Conservation (phyloP, 2,113 vertebrate species). For the Herpailurus yagouaroundi region DNA sequence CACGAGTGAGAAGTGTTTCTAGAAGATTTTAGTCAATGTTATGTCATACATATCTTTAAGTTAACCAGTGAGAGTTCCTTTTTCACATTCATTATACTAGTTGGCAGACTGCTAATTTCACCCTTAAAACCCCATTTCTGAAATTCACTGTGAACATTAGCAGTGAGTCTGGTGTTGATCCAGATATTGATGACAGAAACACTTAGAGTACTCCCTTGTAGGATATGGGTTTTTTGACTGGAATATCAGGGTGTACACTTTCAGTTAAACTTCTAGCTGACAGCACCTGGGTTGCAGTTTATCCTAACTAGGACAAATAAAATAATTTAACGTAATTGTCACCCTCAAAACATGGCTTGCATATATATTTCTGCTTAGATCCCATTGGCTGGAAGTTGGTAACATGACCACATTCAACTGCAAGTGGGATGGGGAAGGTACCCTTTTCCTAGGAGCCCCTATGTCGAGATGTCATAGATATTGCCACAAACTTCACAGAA, state of each 20-base stretch:
- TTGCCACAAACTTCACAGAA: not conserved
- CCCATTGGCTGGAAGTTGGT: not conserved
- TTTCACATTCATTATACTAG: not conserved
- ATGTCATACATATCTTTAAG: conserved; percentile 43
- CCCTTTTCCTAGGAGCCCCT: not conserved
- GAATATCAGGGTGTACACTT: not conserved
- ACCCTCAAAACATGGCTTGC: not conserved
- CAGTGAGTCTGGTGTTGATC: not conserved
- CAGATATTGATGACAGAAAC: not conserved
- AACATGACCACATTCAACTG: not conserved
- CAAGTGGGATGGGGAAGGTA: not conserved
- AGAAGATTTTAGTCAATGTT: not conserved
- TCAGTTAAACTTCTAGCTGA: not conserved
- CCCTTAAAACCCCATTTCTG: not conserved
- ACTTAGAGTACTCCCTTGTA: not conserved
- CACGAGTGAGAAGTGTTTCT: not conserved
- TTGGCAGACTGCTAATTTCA: not conserved
- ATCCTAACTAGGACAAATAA: not conserved
- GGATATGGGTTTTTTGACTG: not conserved
- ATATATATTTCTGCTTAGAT: not conserved
- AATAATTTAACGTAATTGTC: conserved; percentile 11
- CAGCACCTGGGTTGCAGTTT: not conserved
- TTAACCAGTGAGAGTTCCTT: not conserved
- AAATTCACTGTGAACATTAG: conserved; percentile 21
- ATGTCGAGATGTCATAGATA: not conserved